These are phyloP conservation scores for Ondatra zibethicus DNA, from an alignment of 2,113 vertebrate species.

Conservation along the genomic window DNA sequence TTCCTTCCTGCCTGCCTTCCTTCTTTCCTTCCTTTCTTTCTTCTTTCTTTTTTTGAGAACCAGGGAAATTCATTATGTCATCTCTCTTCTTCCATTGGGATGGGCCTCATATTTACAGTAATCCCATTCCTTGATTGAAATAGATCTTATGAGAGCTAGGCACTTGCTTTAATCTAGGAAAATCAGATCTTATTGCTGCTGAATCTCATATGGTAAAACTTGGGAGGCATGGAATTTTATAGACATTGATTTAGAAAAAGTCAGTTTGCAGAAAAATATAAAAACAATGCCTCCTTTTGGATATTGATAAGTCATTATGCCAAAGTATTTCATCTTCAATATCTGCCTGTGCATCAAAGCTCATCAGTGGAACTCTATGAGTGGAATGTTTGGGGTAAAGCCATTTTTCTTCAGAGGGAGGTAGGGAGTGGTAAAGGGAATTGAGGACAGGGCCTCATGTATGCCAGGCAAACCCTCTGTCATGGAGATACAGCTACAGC, in stretches of 20 bases:
- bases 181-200: background rate
- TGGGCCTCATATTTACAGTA: background rate
- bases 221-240: background rate
- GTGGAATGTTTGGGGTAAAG: background rate
- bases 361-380: background rate
- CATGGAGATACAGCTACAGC: background rate
- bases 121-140: background rate
- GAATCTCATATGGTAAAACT: background rate
- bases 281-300: background rate
- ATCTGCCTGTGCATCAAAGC: background rate
- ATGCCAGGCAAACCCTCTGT: background rate
- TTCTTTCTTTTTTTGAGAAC: background rate
- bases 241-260: conserved; percentile 23
- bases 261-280: background rate
- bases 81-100: background rate
- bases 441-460: background rate
- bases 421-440: background rate
- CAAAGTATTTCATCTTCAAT: background rate
- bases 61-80: background rate
- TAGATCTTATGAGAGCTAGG: background rate
- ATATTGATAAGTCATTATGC: background rate
- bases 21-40: too few relatives aligned
- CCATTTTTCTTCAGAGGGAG: background rate
- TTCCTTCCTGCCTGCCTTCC: too few relatives aligned
- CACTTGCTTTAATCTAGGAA: background rate